These are phyloP conservation scores for Leptarthrus brevirostris DNA, from an alignment of 2,888 invertebrate species.

Conservation along the genomic window DNA sequence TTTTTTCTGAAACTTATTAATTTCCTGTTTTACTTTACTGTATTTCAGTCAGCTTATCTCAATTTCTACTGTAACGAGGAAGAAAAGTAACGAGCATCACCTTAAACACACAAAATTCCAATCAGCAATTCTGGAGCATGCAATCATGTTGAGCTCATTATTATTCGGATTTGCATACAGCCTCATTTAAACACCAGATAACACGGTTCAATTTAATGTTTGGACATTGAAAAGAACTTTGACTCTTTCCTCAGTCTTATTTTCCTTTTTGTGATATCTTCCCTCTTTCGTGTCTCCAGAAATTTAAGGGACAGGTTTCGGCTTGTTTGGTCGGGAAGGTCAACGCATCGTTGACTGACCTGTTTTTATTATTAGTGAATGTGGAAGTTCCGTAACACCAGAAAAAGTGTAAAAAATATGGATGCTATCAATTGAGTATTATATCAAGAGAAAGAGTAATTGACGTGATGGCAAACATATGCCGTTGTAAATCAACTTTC, in stretches of 20 bases:
- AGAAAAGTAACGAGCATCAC: not conserved
- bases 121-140: not conserved
- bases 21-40: not conserved
- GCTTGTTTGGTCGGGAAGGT: constrained; percentile 17
- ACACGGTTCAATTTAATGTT: constrained; percentile 14
- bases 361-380: not conserved
- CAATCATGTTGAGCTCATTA: too few species aligned
- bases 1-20: not conserved
- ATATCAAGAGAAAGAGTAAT: not conserved
- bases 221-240: not conserved
- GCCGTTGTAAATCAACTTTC: not conserved
- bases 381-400: not conserved
- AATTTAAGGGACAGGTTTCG: constrained; percentile 8
- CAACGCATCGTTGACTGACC: constrained; percentile 7
- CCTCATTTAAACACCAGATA: not conserved
- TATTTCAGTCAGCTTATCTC: too few species aligned
- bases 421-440: constrained; percentile 7
- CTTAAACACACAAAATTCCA: not conserved
- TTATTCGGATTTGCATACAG: constrained; percentile 1
- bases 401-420: not conserved
- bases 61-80: not conserved
- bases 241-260: not conserved
- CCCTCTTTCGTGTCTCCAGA: not conserved
- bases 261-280: not conserved
- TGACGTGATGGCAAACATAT: not conserved